phyloP scores from a whole-genome alignment of 2,797 vertebrate species.

The Zalophus californianus region DNA sequence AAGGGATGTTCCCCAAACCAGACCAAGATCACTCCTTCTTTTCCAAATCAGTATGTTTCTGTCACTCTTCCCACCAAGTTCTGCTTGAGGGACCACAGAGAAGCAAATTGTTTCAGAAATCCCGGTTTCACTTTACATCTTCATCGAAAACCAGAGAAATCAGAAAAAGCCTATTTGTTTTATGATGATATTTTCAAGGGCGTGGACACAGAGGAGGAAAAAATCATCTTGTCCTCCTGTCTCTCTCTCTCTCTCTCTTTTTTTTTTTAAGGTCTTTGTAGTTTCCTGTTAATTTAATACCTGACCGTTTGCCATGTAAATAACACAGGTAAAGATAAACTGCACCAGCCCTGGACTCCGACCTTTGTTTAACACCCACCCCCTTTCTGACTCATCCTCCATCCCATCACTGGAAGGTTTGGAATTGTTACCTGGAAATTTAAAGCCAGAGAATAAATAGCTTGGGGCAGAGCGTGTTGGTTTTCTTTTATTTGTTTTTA shows the following conservation, averaged over 20 bases:
- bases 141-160: background rate
- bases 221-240: background rate
- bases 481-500: background rate
- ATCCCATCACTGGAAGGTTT: background rate
- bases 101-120: background rate
- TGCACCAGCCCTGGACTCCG: slow-evolving; percentile 67
- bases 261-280: background rate
- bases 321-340: slow-evolving; percentile 68
- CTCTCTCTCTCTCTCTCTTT: background rate
- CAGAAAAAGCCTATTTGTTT: background rate
- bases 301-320: slow-evolving; percentile 71
- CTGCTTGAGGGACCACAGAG: background rate
- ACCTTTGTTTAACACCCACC: slow-evolving; percentile 36
- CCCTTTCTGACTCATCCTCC: background rate
- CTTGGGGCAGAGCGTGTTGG: background rate
- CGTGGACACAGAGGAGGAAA: background rate
- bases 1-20: background rate
- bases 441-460: background rate
- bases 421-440: background rate
- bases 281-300: slow-evolving; percentile 72
- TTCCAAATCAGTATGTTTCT: background rate
- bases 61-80: background rate
- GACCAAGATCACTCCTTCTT: background rate
- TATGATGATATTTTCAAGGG: background rate
- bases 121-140: background rate